Evolutionary conservation across 2,113 vertebrate species (phyloP).

Genomic region (Pavo muticus): DNA sequence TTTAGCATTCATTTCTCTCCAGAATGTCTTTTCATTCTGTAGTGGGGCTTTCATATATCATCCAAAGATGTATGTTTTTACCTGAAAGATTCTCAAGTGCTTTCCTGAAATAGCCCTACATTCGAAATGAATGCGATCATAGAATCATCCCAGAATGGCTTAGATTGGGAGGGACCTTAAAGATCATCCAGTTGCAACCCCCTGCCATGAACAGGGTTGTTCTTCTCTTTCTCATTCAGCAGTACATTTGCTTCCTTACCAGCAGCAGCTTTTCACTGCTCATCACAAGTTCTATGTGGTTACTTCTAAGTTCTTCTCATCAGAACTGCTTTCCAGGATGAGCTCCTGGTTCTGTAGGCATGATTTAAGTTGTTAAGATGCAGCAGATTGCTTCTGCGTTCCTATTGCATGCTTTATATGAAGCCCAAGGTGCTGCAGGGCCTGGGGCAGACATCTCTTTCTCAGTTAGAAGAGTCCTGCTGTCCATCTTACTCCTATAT

Average conservation of each 20-base stretch:
- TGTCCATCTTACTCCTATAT: not conserved
- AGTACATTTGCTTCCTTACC: not conserved
- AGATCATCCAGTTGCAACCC: not conserved
- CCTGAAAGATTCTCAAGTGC: not conserved
- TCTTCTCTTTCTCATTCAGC: not conserved
- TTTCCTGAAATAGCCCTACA: not conserved
- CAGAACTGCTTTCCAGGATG: not conserved
- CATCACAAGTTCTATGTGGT: not conserved
- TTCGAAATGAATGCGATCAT: not conserved
- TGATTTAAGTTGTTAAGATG: not conserved
- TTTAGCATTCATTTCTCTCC: not conserved
- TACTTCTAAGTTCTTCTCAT: not conserved
- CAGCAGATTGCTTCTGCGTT: not conserved
- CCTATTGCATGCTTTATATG: not conserved
- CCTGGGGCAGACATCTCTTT: not conserved
- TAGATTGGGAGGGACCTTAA: not conserved
- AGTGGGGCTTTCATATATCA: not conserved
- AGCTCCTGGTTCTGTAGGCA: not conserved
- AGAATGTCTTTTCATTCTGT: not conserved
- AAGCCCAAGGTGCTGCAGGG: not conserved
- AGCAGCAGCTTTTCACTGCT: not conserved
- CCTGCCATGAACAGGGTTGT: too few relatives aligned
- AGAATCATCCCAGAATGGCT: not conserved
- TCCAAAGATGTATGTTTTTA: not conserved
- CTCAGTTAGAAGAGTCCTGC: not conserved